Evolutionary conservation across 1,140 invertebrate species (phyloP).

Genomic region (Gerris buenoi): DNA sequence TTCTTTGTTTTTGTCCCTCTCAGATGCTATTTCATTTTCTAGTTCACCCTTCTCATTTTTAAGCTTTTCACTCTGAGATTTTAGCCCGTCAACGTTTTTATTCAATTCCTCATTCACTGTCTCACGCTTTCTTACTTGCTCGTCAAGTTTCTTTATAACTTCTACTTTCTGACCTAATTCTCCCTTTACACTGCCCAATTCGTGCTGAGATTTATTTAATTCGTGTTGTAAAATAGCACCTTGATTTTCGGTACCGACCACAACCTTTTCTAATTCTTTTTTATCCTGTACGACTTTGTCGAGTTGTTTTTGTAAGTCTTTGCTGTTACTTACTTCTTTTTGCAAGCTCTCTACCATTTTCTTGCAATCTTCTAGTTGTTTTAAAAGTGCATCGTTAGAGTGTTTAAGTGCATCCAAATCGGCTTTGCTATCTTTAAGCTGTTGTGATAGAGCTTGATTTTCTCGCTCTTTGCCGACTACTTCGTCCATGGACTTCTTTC

Average conservation of each 20-base stretch:
- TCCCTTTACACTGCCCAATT: background rate
- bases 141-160: background rate
- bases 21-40: too few relatives aligned
- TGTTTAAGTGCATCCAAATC: background rate
- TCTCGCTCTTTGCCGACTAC: background rate
- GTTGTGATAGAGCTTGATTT: background rate
- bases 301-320: background rate
- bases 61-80: too few relatives aligned
- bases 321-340: background rate
- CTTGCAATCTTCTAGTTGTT: background rate
- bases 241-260: background rate
- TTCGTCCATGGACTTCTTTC: background rate
- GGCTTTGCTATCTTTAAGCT: background rate
- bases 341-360: background rate
- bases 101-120: too few relatives aligned
- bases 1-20: too few relatives aligned
- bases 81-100: too few relatives aligned
- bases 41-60: too few relatives aligned
- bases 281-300: background rate
- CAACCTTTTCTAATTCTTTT: background rate
- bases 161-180: background rate
- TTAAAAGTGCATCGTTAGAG: background rate
- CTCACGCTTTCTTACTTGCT: too few relatives aligned
- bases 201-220: background rate
- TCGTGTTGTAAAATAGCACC: background rate